Percentiles rank a stretch among this genome's conserved stretches.
Conservation (phyloP, 2,113 vertebrate genomes). For the Thomomys bottae region DNA sequence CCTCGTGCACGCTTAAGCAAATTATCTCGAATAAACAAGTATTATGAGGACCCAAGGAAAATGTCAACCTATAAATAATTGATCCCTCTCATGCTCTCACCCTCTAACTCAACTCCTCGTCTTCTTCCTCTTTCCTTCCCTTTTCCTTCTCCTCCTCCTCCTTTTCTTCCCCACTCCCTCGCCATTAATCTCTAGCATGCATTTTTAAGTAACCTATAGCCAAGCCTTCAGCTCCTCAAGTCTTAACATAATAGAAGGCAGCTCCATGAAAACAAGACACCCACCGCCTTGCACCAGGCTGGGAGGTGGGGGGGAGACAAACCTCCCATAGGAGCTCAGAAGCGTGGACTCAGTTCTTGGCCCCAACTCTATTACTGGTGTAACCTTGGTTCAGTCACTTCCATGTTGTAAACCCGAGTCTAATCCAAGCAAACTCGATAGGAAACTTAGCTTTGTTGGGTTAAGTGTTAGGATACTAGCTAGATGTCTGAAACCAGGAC, state of each 20-base stretch:
- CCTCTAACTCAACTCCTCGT: not conserved
- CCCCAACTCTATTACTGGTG: not conserved
- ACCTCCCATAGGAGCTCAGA: not conserved
- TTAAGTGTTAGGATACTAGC: not conserved
- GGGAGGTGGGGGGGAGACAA: too few species aligned
- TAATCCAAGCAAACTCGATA: not conserved
- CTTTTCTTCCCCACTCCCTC: not conserved
- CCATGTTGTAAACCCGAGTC: not conserved
- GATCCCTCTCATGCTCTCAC: not conserved
- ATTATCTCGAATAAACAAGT: constrained; percentile 84
- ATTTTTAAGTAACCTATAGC: not conserved
- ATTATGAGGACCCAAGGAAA: constrained; percentile 71
- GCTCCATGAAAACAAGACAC: not conserved
- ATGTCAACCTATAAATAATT: constrained; percentile 74
- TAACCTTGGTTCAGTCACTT: not conserved
- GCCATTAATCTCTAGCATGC: not conserved
- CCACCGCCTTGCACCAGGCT: not conserved
- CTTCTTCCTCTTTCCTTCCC: not conserved
- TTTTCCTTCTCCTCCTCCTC: too few species aligned
- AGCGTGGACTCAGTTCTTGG: not conserved
- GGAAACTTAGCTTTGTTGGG: not conserved
- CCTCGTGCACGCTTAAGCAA: constrained; percentile 78
- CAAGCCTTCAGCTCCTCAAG: not conserved
- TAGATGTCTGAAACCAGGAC: not conserved
- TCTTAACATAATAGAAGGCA: not conserved